A percentile compares a stretch with the other conserved stretches of the same genome.
These are phyloP conservation scores for Amphiprion ocellaris DNA, from an alignment of 2,113 vertebrate genomes.

Conservation along the genomic window DNA sequence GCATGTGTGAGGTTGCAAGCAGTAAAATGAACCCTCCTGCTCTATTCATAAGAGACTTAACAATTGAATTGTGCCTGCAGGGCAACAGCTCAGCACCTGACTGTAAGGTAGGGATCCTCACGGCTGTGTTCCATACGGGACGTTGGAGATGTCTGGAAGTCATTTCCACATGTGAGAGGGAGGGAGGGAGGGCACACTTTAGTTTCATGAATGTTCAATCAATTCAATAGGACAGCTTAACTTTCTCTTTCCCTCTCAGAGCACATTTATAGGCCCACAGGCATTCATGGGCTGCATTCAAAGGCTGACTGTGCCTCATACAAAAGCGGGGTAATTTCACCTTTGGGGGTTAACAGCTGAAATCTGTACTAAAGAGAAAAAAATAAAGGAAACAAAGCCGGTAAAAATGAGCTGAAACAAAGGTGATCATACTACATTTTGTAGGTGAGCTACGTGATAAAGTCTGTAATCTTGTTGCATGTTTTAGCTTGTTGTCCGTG, in stretches of 20 bases:
- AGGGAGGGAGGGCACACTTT: constrained; percentile 78
- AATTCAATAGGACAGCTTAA: constrained; percentile 88
- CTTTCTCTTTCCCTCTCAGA: constrained; percentile 80
- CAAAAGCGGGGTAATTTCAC: constrained; percentile 80
- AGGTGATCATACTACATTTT: constrained; percentile 40
- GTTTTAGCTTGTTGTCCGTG: background rate
- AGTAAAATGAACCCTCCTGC: constrained; percentile 67
- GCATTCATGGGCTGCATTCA: constrained; percentile 79
- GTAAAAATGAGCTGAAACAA: constrained; percentile 54
- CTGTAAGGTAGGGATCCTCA: constrained; percentile 83
- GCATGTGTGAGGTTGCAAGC: constrained; percentile 63
- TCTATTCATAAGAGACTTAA: constrained; percentile 79
- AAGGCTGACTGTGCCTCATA: constrained; percentile 73
- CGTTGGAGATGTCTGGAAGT: constrained; percentile 86
- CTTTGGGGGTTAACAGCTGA: constrained; percentile 73
- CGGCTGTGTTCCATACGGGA: constrained; percentile 81
- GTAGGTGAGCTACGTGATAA: background rate
- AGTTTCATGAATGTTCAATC: constrained; percentile 88
- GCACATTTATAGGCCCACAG: constrained; percentile 84
- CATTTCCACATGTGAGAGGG: constrained; percentile 83
- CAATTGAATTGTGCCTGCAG: constrained; percentile 83
- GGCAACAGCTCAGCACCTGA: constrained; percentile 84
- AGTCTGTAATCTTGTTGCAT: constrained; percentile 1
- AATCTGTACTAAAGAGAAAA: constrained; percentile 51
- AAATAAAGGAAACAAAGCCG: constrained; percentile 54